Conservation (phyloP, 2,797 vertebrate species). For the Cirrhinus mrigala region DNA sequence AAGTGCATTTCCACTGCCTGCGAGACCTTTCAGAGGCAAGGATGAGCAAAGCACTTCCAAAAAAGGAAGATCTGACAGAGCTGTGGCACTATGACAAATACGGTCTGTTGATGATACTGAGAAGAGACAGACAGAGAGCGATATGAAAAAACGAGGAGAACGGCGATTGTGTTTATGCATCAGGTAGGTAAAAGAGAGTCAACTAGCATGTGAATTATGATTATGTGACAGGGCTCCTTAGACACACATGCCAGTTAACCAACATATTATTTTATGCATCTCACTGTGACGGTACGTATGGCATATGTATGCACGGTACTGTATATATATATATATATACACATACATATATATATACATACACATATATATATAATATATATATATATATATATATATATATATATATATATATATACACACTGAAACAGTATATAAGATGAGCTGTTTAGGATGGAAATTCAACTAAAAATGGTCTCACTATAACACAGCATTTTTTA, state of each 20-base stretch:
- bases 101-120: constrained; percentile 22
- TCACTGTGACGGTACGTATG: background rate
- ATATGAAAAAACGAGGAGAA: constrained; percentile 8
- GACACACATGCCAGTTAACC: constrained; percentile 8
- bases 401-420: background rate
- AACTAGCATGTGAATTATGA: constrained; percentile 1
- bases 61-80: constrained; percentile 59
- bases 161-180: constrained; percentile 9
- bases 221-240: constrained; percentile 14
- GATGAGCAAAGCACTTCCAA: constrained; percentile 60
- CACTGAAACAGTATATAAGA: background rate
- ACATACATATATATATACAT: too few species aligned
- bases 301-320: background rate
- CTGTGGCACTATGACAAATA: constrained; percentile 46
- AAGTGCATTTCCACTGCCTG: constrained; percentile 34
- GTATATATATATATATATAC: background rate
- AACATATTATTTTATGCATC: constrained; percentile 5
- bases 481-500: background rate
- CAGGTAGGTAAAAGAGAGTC: background rate
- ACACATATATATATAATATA: too few species aligned
- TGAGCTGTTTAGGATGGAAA: background rate
- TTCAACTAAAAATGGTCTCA: background rate
- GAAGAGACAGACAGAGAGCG: constrained; percentile 23
- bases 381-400: background rate
- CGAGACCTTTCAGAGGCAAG: constrained; percentile 38